Conservation (phyloP, 1,140 invertebrate species). For the Drosophila seguyi region DNA sequence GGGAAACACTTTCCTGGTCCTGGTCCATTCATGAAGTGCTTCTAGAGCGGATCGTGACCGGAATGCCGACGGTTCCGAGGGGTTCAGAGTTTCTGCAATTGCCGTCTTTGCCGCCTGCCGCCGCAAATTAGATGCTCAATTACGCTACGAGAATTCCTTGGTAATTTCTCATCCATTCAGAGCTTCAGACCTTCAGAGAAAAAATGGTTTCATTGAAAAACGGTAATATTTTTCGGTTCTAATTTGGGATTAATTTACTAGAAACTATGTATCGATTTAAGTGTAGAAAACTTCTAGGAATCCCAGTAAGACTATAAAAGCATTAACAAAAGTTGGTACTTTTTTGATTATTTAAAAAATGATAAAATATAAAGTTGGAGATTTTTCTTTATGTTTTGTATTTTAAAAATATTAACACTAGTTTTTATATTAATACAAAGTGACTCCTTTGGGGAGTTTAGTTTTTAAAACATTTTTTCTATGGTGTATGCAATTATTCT, state of each 20-base stretch:
- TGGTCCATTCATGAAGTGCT: constrained; percentile 69
- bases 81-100: constrained; percentile 44
- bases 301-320: neutral
- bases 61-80: constrained; percentile 9
- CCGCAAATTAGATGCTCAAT: constrained; percentile 81
- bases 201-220: neutral
- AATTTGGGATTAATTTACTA: neutral
- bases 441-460: too few relatives aligned
- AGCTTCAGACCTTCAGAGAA: constrained; percentile 4
- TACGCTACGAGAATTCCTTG: constrained; percentile 66
- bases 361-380: too few relatives aligned
- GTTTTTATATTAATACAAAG: too few relatives aligned
- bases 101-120: constrained; percentile 53
- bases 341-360: neutral
- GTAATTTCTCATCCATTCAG: constrained; percentile 56
- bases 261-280: neutral
- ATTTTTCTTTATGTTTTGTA: too few relatives aligned
- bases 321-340: neutral
- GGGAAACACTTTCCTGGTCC: constrained; percentile 72
- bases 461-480: too few relatives aligned
- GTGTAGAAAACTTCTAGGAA: neutral
- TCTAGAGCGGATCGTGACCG: constrained; percentile 35
- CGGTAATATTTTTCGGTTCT: neutral
- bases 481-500: constrained; percentile 6
- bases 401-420: too few relatives aligned